Conservation (phyloP, 2,113 vertebrate species). For the Nerophis ophidion region DNA sequence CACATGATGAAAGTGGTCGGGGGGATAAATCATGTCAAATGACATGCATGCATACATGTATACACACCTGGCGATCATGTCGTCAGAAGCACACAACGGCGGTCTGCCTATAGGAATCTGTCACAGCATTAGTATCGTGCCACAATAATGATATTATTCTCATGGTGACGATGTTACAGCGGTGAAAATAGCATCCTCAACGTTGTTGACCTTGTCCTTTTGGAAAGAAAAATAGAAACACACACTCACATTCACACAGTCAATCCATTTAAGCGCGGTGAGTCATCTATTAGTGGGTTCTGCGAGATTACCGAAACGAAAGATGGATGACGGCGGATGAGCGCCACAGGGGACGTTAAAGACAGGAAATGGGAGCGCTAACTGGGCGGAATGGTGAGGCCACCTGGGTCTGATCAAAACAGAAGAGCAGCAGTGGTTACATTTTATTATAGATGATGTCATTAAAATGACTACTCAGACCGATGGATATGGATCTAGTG, state of each 20-base stretch:
- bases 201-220: no score
- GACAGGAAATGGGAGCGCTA: neutral
- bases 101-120: neutral
- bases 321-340: neutral
- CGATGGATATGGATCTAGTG: no score
- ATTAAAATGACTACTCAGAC: neutral
- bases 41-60: constrained; percentile 12
- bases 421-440: neutral
- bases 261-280: neutral
- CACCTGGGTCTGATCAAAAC: neutral
- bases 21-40: constrained; percentile 29
- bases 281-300: neutral
- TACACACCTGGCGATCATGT: constrained; percentile 4
- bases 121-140: neutral
- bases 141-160: constrained; percentile 19
- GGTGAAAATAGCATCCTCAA: no score
- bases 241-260: no score
- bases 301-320: neutral
- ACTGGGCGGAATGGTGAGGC: neutral
- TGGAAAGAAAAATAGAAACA: no score
- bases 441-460: neutral
- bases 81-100: neutral
- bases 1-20: constrained; percentile 41
- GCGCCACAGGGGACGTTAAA: neutral
- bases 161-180: constrained; percentile 1